A percentile compares a stretch with the other conserved stretches of the same genome.
Conservation (phyloP, 1,140 invertebrate species). For the Orchesella cincta region DNA sequence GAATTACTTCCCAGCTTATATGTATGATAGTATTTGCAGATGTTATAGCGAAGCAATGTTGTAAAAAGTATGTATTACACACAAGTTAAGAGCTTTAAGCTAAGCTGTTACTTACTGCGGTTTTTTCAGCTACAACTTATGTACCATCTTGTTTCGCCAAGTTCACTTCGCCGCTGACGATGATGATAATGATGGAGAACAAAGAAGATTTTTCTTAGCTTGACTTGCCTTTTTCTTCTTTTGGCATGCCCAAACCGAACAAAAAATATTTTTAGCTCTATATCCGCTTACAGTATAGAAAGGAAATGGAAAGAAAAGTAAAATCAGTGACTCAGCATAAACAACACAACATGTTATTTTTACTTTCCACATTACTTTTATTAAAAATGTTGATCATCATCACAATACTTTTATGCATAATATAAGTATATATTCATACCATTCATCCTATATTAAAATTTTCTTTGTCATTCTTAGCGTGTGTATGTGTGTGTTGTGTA, state of each 20-base stretch:
- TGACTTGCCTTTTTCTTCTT: neutral
- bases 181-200: neutral
- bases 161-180: neutral
- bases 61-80: neutral
- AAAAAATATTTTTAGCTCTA: too few species aligned
- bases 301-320: neutral
- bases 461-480: too few species aligned
- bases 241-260: neutral
- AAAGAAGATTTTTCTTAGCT: neutral
- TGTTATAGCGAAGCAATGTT: neutral
- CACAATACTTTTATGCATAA: neutral
- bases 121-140: neutral
- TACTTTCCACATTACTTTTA: neutral
- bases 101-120: slow-evolving; percentile 2
- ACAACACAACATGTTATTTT: neutral
- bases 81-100: neutral
- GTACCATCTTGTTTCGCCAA: too few species aligned
- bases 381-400: neutral
- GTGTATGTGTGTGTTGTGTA: too few species aligned
- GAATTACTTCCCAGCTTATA: slow-evolving; percentile 14
- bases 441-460: too few species aligned
- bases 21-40: neutral
- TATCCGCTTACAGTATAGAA: neutral
- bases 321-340: too few species aligned
- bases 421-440: too few species aligned